phyloP scores from a whole-genome alignment of 1,140 invertebrate species.

The Drosophila melanogaster region Release_6_plus_ISO1_MT NT_033777.3:9095501-9096000 shows the following conservation, averaged over 20 bases:
- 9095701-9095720: conserved; percentile 64
- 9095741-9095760: conserved; percentile 41
- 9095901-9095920: conserved; percentile 80
- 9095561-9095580: conserved; percentile 16
- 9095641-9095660: conserved; percentile 48
- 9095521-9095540: conserved; percentile 13
- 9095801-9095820: conserved; percentile 46
- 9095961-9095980: conserved; percentile 19
- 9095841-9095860: too few species aligned
- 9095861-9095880: not conserved
- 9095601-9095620: conserved; percentile 69
- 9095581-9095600: conserved; percentile 73
- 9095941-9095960: conserved; percentile 77
- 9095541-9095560: not conserved
- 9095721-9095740: conserved; percentile 43
- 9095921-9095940: conserved; percentile 83
- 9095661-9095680: conserved; percentile 43
- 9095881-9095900: conserved; percentile 62
- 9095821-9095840: conserved; percentile 26
- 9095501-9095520: conserved; percentile 11
- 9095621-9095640: conserved; percentile 32
- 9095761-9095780: conserved; percentile 19
- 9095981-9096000: conserved; percentile 22
- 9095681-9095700: conserved; percentile 76
- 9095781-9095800: conserved; percentile 60